Conservation (phyloP, 2,888 invertebrate species). For the Oscheius sp. region DNA sequence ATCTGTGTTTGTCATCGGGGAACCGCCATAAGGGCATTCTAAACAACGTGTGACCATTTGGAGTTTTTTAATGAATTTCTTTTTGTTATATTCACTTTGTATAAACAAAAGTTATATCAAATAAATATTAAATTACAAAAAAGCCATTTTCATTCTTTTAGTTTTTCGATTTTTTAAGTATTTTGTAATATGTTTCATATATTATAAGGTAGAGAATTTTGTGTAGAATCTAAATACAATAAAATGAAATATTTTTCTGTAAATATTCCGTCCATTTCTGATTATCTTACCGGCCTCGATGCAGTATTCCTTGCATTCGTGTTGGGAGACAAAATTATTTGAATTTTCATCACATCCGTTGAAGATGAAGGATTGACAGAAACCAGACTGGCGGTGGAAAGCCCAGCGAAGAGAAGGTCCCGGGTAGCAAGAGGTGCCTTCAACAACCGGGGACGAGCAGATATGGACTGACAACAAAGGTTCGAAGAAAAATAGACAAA, state of each 20-base stretch:
- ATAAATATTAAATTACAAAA: too few relatives aligned
- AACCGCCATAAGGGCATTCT: constrained; percentile 26
- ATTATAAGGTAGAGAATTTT: too few relatives aligned
- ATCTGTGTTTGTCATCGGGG: background rate
- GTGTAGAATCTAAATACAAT: too few relatives aligned
- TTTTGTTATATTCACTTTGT: too few relatives aligned
- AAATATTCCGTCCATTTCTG: too few relatives aligned
- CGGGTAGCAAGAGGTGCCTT: constrained; percentile 38
- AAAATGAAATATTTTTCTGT: too few relatives aligned
- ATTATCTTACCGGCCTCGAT: constrained; percentile 35
- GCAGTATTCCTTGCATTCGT: constrained; percentile 57
- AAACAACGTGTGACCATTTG: background rate
- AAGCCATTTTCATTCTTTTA: too few relatives aligned
- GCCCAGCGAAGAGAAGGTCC: constrained; percentile 86
- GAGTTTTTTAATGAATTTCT: too few relatives aligned
- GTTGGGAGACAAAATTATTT: constrained; percentile 57
- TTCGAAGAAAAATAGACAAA: background rate
- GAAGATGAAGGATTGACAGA: constrained; percentile 57
- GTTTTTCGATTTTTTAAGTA: too few relatives aligned
- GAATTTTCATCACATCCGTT: constrained; percentile 62
- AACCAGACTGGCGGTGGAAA: constrained; percentile 15
- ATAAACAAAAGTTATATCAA: too few relatives aligned
- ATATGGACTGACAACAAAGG: constrained; percentile 41
- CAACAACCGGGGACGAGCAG: constrained; percentile 33
- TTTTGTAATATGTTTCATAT: too few relatives aligned